Percentiles rank a stretch among this genome's conserved stretches.
phyloP scores from a whole-genome alignment of 2,888 invertebrate species.

The Sepiola atlantica region DNA sequence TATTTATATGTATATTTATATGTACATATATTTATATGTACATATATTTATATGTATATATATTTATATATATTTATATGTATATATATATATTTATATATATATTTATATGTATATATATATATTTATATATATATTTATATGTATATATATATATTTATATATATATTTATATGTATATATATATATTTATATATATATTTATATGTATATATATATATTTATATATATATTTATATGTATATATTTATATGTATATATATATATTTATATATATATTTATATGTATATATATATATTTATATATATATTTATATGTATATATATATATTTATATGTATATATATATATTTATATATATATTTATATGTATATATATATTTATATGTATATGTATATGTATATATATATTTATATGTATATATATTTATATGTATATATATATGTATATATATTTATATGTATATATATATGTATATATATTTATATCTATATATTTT shows the following conservation, averaged over 20 bases:
- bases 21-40: neutral
- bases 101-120: neutral
- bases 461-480: neutral
- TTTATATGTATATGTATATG: neutral
- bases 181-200: neutral
- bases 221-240: neutral
- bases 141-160: neutral
- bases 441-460: slow-evolving; percentile 24
- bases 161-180: neutral
- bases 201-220: neutral
- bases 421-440: slow-evolving; percentile 35
- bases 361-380: neutral
- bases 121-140: neutral
- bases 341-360: neutral
- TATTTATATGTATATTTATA: neutral
- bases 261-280: neutral
- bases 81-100: neutral
- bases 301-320: neutral
- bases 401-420: neutral
- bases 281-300: neutral
- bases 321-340: neutral
- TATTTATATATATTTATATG: neutral
- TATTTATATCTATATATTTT: no score
- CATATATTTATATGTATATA: no score
- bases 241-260: neutral